phyloP scores from a whole-genome alignment of 2,113 vertebrate species.

The Pygoscelis adeliae region DNA sequence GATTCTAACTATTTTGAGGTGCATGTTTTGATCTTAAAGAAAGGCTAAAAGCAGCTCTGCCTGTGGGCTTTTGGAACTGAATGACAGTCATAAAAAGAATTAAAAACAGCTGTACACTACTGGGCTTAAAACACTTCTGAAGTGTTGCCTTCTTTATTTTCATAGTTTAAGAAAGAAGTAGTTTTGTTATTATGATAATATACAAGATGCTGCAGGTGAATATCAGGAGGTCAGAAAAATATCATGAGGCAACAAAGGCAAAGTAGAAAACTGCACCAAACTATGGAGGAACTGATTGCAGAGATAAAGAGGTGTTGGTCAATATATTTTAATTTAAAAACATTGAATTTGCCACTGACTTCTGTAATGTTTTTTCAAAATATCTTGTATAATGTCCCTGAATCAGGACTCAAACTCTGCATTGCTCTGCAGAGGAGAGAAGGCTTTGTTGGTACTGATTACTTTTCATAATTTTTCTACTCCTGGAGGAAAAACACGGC shows the following conservation, averaged over 20 bases:
- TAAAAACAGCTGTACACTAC: neutral
- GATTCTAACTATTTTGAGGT: constrained; percentile 10
- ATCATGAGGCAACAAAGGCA: neutral
- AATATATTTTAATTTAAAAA: neutral
- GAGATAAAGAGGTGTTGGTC: neutral
- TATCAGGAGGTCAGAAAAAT: neutral
- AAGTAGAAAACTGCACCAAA: neutral
- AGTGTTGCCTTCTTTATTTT: neutral
- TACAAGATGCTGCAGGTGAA: neutral
- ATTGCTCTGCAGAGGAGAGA: neutral
- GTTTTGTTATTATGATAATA: neutral
- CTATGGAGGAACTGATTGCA: neutral
- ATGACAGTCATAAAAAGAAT: neutral
- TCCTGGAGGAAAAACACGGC: neutral
- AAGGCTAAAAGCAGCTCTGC: neutral
- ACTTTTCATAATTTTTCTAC: neutral
- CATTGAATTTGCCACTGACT: neutral
- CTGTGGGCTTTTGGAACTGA: neutral
- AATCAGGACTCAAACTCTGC: neutral
- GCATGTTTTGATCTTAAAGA: constrained; percentile 22
- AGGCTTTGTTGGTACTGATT: neutral
- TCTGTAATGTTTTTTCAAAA: neutral
- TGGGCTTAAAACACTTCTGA: neutral
- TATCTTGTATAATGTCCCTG: neutral
- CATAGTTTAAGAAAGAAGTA: neutral